Evolutionary conservation across 2,888 invertebrate genomes (phyloP), one percentile per base, ranked within the genome.

Genomic region (Polia nebulosa): DNA sequence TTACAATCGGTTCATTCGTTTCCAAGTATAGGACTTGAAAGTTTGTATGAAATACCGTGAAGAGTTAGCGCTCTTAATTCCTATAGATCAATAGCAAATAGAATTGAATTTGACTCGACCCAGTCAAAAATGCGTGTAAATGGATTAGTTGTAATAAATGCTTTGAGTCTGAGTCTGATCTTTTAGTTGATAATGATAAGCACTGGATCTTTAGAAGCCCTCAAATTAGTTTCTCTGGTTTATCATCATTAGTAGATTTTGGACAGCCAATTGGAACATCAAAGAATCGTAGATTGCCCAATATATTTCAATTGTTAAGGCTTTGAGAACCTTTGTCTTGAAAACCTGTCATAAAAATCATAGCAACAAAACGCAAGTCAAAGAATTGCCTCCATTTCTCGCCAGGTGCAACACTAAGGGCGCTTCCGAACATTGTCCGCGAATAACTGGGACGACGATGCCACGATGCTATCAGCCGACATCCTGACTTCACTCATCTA

Each of bases 361-460:
- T 61, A 72, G 36, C 17, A 60, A 36, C 34, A 58, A 34, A 65
- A 47, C 39, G 53, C n/a, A 17, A 17, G 2, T 4, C 7, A 0
- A 29, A 22, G 3, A 36, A 45, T 25, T 52, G n/a, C 1, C 1
- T 9, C 27, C 25, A 20, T 47, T 17, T 25, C 17, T 45, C 61
- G 45, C 52, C 17, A 36, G n/a, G 17, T 44, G 29, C 22, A 27
- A 47, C 65, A 59, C 64, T 64, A 34, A 27, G 29, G 36, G n/a
- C 27, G 60, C 68, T 49, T 57, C 36, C 52, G n/a, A 27, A 65
- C 53, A 29, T 36, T 63, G 57, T 71, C 65, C 58, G 41, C 25
- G 41, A 53, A 55, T 72, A 75, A 62, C 72, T 76, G 39, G 72
- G 55, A 58, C 76, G 55, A 58, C 76, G 41, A 20, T 2, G 36